Base-by-base conservation (phyloP, 2,113 vertebrate genomes). In the Brachyhypopomus occidentalis region DNA sequence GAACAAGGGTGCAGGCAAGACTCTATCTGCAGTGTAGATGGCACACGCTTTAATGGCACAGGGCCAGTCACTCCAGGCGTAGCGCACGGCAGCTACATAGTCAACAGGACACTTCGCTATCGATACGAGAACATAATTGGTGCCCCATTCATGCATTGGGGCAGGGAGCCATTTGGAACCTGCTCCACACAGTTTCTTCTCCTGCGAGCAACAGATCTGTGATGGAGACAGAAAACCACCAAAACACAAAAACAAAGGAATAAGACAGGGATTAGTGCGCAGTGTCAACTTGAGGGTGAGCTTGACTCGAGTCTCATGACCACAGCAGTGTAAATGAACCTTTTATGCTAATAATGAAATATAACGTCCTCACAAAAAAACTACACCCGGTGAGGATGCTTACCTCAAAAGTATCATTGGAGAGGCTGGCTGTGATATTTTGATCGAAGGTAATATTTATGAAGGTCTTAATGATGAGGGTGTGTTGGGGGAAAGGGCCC, bases 51-150 rank as follows among this genome's bases (percentile, higher is more conserved):
- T 94, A 60, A 96, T 96, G 6, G 91, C 87, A 27, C 97, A 98
- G 3, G 97, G 96, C 96, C 95, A 97, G 19, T 96, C 92, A 0
- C 30, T 90, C 97, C 97, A 98, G 11, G 95, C 96, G 0, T 98
- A 98, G 22, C 95, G 95, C 41, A 98, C 23, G 23, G 88, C 95
- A 23, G 75, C 59, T 2, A 89, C 87, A 11, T 78, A 9, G 0
- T 11, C 56, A 0, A 45, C 0, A 0, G 23, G 0, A 60, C 95
- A 96, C 12, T 30, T 8, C 0, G 0, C 4, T 71, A 88, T n/a
- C 0, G 55, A 82, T 82, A 99, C 55, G 0, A 75, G 84, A 78
- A 98, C 78, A 0, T 2, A 86, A 45, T 17, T 79, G 2, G 45
- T 27, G 5, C 30, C 84, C 73, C 85, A 89, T 0, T 62, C 8